phyloP scores from a whole-genome alignment of 2,113 vertebrate genomes.

The Pheucticus melanocephalus region DNA sequence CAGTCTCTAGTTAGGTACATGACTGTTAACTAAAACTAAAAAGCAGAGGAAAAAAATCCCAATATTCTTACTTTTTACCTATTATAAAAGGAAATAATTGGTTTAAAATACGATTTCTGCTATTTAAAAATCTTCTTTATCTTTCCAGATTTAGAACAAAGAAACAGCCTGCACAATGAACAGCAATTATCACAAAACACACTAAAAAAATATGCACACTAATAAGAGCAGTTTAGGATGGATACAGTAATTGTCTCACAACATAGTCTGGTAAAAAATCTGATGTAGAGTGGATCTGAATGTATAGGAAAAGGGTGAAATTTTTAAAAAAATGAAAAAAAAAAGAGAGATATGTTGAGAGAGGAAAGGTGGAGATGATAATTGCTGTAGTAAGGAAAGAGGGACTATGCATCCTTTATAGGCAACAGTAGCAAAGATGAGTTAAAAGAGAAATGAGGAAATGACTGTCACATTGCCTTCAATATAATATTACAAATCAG shows the following conservation, averaged over 20 bases:
- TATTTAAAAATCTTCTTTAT: not conserved
- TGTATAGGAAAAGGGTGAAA: not conserved
- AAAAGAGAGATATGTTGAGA: not conserved
- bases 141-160: not conserved
- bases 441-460: not conserved
- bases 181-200: not conserved
- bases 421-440: not conserved
- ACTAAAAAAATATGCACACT: not conserved
- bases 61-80: not conserved
- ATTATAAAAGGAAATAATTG: not conserved
- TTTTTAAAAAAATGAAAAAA: not conserved
- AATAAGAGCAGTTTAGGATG: not conserved
- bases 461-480: not conserved
- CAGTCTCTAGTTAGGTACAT: not conserved
- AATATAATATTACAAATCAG: not conserved
- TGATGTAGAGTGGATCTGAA: not conserved
- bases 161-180: not conserved
- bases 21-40: not conserved
- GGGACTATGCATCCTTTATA: not conserved
- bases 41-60: not conserved
- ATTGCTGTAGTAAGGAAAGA: not conserved
- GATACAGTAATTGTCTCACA: not conserved
- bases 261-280: not conserved
- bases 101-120: not conserved
- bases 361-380: not conserved